phyloP scores from a whole-genome alignment of 1,140 invertebrate genomes.

The Papilio polytes region DNA sequence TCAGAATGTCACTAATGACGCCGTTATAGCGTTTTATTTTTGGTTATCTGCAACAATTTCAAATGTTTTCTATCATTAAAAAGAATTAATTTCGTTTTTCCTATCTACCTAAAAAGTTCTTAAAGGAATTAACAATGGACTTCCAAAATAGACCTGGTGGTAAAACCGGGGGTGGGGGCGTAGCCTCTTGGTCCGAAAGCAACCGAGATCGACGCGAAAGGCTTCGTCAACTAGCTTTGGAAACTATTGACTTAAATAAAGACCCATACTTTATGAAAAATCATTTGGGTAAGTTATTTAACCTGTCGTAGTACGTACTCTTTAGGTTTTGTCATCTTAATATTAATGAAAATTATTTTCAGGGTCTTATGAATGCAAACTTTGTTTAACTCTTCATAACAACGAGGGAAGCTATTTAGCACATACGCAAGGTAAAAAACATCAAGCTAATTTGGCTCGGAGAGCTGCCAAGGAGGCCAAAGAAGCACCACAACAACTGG shows the following conservation, averaged over 20 bases:
- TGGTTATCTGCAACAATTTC: not conserved
- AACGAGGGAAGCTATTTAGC: conserved; percentile 99
- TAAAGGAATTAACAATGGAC: conserved; percentile 87
- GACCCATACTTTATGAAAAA: conserved; percentile 99
- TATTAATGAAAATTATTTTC: conserved; percentile 52
- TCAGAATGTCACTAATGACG: not conserved
- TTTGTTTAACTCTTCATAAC: conserved; percentile 99
- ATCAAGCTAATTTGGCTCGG: conserved; percentile 99
- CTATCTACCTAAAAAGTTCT: not conserved
- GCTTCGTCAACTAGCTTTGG: conserved; percentile 96
- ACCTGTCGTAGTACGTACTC: not conserved
- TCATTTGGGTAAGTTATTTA: conserved; percentile 89
- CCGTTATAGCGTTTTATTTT: not conserved
- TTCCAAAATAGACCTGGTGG: conserved; percentile 99
- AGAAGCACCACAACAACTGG: conserved; percentile 95
- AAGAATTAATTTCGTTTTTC: not conserved
- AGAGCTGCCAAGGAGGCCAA: conserved; percentile 99
- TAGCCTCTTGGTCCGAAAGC: conserved; percentile 99
- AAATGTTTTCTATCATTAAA: not conserved
- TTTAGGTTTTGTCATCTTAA: not conserved
- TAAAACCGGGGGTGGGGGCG: conserved; percentile 99
- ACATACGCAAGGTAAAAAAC: conserved; percentile 99
- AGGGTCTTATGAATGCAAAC: conserved; percentile 99
- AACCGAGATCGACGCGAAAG: conserved; percentile 98
- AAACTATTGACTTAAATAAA: conserved; percentile 99